Base-by-base conservation (phyloP, 2,113 vertebrate genomes). In the Halcyon senegalensis region DNA sequence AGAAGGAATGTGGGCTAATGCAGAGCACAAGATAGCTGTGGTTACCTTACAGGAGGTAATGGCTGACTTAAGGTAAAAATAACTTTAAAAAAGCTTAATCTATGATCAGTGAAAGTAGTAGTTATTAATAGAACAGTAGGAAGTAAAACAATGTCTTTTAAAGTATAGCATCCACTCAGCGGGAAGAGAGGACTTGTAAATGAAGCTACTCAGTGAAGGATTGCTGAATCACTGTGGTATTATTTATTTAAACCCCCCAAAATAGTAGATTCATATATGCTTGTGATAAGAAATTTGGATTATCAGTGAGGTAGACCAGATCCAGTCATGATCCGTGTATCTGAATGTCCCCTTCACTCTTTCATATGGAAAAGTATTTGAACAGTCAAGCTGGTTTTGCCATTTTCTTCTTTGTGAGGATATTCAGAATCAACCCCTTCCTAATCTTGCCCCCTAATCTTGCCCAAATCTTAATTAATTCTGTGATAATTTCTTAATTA, bases 41-140 rank as follows among this genome's bases (percentile, higher is more conserved):
- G 30, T 41, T 93, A 75, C 41, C 27, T 93, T 79, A 75, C 69
- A 48, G 72, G 63, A 83, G 60, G 37, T 68, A 87, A 73, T 58
- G 62, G 23, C 78, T 82, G 63, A 60, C 41, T 91, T 91, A 73
- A 85, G 69, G 33, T 84, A 70, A 84, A 87, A 91, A 72, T 84
- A 89, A 75, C 87, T 83, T 16, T 3, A 2, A 8, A 75, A 78
- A 56, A 28, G 7, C 58, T 89, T 89, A 60, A 58, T 83, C 67
- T 89, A 18, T 62, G 58, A 79, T 91, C 78, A 90, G 48, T 48
- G 74, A 94, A 95, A 84, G 48, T 72, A 60, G 27, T 58, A 53
- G 33, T 73, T 94, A 72, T 92, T 95, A 91, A 55, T 58, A 75
- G 84, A 96, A 60, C 84, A 64, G 77, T 75, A 53, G 77, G 85